Evolutionary conservation across 2,888 invertebrate species (phyloP), one percentile per base, ranked within the genome.

Genomic region (Agrilus biguttatus): DNA sequence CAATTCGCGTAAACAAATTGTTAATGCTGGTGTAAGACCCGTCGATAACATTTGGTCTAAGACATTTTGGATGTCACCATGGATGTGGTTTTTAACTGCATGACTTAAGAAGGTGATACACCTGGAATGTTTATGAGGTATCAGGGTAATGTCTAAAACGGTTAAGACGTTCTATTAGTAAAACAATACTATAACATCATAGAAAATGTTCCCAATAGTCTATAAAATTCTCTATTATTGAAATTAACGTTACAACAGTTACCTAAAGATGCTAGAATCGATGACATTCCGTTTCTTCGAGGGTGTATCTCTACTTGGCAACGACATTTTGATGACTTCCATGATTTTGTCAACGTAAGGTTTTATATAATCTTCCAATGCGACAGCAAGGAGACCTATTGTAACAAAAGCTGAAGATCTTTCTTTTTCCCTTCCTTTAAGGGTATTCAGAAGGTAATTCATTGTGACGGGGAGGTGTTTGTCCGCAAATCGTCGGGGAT

Each of bases 21-120:
- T 95, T 44, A 97, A 69, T 0, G 92, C 84, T 8, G 88, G 83
- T 53, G 90, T 89, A 1, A 97, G 71, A 0, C 95, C 93, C 6
- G 91, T 89, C 1, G 86, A 82, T 59, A 96, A 77, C 87, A 98
- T 92, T 37, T 86, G 80, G 51, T 92, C 92, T 23, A 97, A 68
- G 36, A 96, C 73, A 45, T 87, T 86, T 45, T 78, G 78, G 5
- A 95, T 83, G 53, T 90, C 89, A 51, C 71, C 67, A 7, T 80
- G 75, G 12, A 90, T 84, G 32, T 79, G 73, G 19, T 81, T 78
- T 49, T 84, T 83, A 0, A 92, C 53, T 1, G 96, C 88, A 62
- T 88, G 81, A 1, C 89, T 89, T 7, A 98, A 66, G 50, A 96
- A 73, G 23, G 92, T 91, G 17, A 98, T 83, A 62, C 95, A 97